A percentile compares a stretch with the other conserved stretches of the same genome.
Evolutionary conservation across 2,888 invertebrate species (phyloP).

Genomic region (Schizotus pectinicornis): DNA sequence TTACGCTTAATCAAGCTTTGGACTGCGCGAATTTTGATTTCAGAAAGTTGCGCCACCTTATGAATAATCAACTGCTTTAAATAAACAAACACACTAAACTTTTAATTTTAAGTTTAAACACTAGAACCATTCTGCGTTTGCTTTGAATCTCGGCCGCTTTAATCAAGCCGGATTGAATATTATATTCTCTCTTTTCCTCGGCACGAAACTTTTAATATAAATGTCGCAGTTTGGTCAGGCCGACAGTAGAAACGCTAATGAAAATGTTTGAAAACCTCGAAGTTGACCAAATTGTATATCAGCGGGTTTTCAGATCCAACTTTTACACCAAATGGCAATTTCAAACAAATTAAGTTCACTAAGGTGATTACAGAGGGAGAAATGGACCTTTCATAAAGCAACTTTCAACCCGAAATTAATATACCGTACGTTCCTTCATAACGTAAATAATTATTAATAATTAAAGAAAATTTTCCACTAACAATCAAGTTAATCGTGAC

Average conservation of each 20-base stretch:
- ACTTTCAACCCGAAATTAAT: no score
- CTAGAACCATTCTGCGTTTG: background rate
- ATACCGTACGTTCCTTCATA: no score
- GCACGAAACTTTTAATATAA: conserved; percentile 40
- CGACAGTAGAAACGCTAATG: conserved; percentile 40
- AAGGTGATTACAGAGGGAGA: no score
- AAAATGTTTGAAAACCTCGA: conserved; percentile 40
- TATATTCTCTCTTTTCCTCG: conserved; percentile 30
- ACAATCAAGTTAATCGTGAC: no score
- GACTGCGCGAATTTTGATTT: conserved; percentile 6
- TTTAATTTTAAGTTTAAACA: conserved; percentile 26
- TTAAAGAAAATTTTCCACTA: no score
- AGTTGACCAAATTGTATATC: conserved; percentile 38
- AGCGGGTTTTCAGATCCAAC: conserved; percentile 39
- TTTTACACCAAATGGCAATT: conserved; percentile 38
- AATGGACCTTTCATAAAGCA: no score
- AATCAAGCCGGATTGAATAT: conserved; percentile 33
- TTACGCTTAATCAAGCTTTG: no score
- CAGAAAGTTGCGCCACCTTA: conserved; percentile 22
- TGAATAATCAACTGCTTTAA: conserved; percentile 17
- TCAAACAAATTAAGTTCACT: conserved; percentile 17
- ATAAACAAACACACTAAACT: conserved; percentile 10
- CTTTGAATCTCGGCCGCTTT: conserved; percentile 6
- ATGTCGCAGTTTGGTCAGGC: conserved; percentile 34
- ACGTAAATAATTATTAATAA: no score